Conservation (phyloP, 53 echinoderm and acorn worm genomes). For the Astropecten irregularis region DNA sequence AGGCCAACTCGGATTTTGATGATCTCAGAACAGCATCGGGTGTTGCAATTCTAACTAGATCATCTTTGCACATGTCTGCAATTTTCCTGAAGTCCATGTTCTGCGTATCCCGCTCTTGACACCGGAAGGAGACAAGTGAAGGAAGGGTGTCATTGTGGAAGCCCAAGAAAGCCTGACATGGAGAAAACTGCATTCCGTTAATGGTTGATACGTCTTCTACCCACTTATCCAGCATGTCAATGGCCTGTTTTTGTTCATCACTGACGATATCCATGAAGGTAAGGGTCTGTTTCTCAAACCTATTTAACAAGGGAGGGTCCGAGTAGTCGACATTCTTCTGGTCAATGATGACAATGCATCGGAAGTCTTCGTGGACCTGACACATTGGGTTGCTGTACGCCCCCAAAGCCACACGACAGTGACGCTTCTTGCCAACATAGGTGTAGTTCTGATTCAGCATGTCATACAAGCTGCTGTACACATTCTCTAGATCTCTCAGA, state of each 20-base stretch:
- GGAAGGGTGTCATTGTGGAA: slow-evolving; percentile 46
- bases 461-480: slow-evolving; percentile 60
- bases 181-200: slow-evolving; percentile 12
- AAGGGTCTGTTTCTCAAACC: slow-evolving; percentile 61
- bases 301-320: slow-evolving; percentile 58
- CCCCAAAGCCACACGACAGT: slow-evolving; percentile 60
- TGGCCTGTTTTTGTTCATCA: not conserved
- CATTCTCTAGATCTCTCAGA: slow-evolving; percentile 46
- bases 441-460: slow-evolving; percentile 67
- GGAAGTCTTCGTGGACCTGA: slow-evolving; percentile 47
- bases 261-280: slow-evolving; percentile 35
- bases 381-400: slow-evolving; percentile 64
- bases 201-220: slow-evolving; percentile 27
- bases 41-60: slow-evolving; percentile 25
- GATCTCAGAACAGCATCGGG: slow-evolving; percentile 57
- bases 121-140: slow-evolving; percentile 45
- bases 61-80: slow-evolving; percentile 32
- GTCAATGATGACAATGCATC: slow-evolving; percentile 61
- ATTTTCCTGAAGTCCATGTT: slow-evolving; percentile 8
- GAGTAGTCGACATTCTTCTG: slow-evolving; percentile 44
- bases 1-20: slow-evolving; percentile 11
- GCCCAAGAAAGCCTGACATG: slow-evolving; percentile 31
- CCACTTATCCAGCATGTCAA: slow-evolving; percentile 19
- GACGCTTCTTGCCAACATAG: slow-evolving; percentile 34
- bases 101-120: not conserved